Conservation (phyloP, 2,888 invertebrate species). For the Pseudoips prasinana region DNA sequence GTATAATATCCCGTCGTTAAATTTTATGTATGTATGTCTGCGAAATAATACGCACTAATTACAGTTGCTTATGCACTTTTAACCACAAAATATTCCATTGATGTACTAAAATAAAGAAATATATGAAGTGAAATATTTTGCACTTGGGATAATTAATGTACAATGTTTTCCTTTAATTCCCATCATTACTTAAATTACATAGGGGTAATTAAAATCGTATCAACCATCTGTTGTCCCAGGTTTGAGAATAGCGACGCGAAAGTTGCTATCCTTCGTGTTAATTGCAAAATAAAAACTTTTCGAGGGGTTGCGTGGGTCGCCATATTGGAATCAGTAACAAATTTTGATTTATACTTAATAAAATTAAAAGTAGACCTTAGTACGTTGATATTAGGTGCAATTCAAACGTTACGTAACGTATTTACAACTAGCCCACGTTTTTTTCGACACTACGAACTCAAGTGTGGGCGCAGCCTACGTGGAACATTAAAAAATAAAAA, state of each 20-base stretch:
- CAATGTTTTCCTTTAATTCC: no score
- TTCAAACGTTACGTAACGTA: conserved; percentile 30
- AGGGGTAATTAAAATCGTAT: no score
- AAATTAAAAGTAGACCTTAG: conserved; percentile 32
- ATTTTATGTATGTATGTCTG: no score
- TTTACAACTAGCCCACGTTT: conserved; percentile 63
- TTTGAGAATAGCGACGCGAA: conserved; percentile 45
- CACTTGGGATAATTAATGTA: no score
- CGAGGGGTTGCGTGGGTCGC: conserved; percentile 59
- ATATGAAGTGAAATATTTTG: no score
- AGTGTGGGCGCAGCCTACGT: conserved; percentile 70
- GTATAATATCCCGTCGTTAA: no score
- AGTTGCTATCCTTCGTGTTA: conserved; percentile 56
- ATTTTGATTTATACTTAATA: conserved; percentile 10
- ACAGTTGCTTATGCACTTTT: no score
- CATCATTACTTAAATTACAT: no score
- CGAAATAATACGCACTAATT: no score
- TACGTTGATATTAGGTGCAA: conserved; percentile 24
- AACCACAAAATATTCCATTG: no score
- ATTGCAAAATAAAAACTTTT: conserved; percentile 62
- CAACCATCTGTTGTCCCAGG: conserved; percentile 13
- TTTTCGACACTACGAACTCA: conserved; percentile 47
- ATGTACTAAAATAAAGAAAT: no score
- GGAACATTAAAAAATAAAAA: conserved; percentile 50
- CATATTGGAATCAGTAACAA: conserved; percentile 35